phyloP scores from a whole-genome alignment of 64 coral and sea anemone genomes.

The Pocillopora verrucosa region DNA sequence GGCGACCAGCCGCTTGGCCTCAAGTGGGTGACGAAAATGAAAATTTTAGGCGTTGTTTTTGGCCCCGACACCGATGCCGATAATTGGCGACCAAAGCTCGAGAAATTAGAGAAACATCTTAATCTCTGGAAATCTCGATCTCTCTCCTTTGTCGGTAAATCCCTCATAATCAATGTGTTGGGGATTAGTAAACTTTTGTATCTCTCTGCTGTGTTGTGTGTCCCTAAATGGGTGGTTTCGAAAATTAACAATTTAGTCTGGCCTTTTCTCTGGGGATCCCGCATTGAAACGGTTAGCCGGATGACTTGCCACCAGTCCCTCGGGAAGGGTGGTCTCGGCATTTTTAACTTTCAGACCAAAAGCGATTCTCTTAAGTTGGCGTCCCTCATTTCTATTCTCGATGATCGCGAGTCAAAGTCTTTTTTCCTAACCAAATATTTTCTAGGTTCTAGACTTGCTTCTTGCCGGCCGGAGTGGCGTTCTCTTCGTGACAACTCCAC shows the following conservation, averaged over 20 bases:
- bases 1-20: too few species aligned
- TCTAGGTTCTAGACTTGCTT: not conserved
- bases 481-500: not conserved
- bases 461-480: not conserved
- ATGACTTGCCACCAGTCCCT: too few species aligned
- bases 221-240: not conserved
- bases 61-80: too few species aligned
- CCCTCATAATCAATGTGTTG: not conserved
- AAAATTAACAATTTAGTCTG: too few species aligned
- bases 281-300: too few species aligned
- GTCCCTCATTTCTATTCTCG: not conserved
- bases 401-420: not conserved
- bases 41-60: too few species aligned
- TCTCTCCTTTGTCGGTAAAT: not conserved
- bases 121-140: conserved; percentile 21
- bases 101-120: too few species aligned
- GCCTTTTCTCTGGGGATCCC: too few species aligned
- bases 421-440: too few species aligned
- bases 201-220: not conserved
- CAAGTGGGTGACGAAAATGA: too few species aligned
- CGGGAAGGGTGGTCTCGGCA: too few species aligned
- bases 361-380: not conserved
- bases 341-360: not conserved
- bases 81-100: too few species aligned
- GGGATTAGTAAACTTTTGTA: not conserved